A percentile compares a stretch with the other conserved stretches of the same genome.
phyloP scores from a whole-genome alignment of 1,140 invertebrate genomes.

The silkworm (Bombyx mori) region DNA sequence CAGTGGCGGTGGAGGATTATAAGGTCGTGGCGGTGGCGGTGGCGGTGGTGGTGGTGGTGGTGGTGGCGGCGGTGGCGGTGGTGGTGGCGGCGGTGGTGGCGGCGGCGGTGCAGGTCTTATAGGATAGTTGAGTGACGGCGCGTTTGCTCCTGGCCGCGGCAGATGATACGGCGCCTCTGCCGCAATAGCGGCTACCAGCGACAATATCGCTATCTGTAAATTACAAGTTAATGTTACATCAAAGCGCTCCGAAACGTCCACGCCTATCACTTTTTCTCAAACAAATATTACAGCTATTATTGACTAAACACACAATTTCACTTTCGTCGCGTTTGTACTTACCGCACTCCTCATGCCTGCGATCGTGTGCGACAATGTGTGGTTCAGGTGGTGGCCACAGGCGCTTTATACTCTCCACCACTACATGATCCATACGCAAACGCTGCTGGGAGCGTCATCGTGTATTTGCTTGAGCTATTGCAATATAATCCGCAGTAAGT shows the following conservation, averaged over 20 bases:
- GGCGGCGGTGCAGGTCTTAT: constrained; percentile 14
- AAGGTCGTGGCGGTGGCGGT: constrained; percentile 14
- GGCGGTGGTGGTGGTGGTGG: constrained; percentile 13
- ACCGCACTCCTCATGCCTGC: constrained; percentile 56
- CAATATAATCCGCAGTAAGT: neutral
- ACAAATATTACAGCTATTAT: neutral
- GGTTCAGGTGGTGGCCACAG: constrained; percentile 8
- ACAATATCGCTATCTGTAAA: constrained; percentile 47
- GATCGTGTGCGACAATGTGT: constrained; percentile 36
- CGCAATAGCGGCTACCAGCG: constrained; percentile 36
- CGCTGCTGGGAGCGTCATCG: constrained; percentile 1
- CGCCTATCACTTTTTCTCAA: neutral
- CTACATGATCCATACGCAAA: constrained; percentile 15
- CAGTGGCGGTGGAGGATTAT: neutral
- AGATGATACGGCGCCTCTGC: constrained; percentile 55
- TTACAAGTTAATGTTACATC: constrained; percentile 10
- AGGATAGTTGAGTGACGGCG: constrained; percentile 35
- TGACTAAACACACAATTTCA: constrained; percentile 34
- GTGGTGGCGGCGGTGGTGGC: constrained; percentile 10
- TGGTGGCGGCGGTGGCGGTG: constrained; percentile 8
- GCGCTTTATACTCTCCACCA: constrained; percentile 52
- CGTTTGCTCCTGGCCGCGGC: constrained; percentile 37
- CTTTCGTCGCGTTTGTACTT: constrained; percentile 36
- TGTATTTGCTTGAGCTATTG: neutral
- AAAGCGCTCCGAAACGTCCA: neutral